Evolutionary conservation across 2,797 vertebrate genomes (phyloP).

Genomic region (Thamnophis elegans): DNA sequence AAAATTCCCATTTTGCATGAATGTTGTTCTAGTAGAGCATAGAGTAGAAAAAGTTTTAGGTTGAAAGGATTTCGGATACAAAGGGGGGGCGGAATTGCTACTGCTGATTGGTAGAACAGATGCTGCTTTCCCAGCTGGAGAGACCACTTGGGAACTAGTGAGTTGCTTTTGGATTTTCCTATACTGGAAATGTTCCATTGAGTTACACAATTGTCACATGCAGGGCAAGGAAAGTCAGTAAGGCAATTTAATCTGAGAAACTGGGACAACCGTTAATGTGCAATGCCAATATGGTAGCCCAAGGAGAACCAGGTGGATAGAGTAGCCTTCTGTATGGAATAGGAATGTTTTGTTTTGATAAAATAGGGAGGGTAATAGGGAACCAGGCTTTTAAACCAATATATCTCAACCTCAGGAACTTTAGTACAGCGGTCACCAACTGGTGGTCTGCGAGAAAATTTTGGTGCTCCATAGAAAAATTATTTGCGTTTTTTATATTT

Average conservation of each 20-base stretch:
- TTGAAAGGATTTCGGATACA: neutral
- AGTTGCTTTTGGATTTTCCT: neutral
- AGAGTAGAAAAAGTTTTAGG: conserved; percentile 3
- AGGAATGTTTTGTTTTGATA: neutral
- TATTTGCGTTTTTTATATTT: no score
- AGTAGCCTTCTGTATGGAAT: neutral
- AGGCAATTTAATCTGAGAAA: neutral
- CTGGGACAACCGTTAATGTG: neutral
- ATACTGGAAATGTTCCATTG: neutral
- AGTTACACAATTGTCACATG: neutral
- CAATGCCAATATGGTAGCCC: neutral
- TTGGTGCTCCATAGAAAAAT: no score
- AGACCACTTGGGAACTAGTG: neutral
- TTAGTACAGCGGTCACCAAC: no score
- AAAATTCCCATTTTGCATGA: conserved; percentile 13
- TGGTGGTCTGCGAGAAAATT: no score
- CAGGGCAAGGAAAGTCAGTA: neutral
- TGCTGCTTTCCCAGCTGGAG: conserved; percentile 16
- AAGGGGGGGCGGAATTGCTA: neutral
- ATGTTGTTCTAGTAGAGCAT: neutral
- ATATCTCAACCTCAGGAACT: neutral
- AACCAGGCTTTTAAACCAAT: neutral
- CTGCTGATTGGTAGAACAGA: neutral
- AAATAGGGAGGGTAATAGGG: neutral
- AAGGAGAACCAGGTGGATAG: neutral